Evolutionary conservation across 2,797 vertebrate genomes (phyloP), one percentile per base, ranked within the genome.

Genomic region (Rhyacichthys aspro): DNA sequence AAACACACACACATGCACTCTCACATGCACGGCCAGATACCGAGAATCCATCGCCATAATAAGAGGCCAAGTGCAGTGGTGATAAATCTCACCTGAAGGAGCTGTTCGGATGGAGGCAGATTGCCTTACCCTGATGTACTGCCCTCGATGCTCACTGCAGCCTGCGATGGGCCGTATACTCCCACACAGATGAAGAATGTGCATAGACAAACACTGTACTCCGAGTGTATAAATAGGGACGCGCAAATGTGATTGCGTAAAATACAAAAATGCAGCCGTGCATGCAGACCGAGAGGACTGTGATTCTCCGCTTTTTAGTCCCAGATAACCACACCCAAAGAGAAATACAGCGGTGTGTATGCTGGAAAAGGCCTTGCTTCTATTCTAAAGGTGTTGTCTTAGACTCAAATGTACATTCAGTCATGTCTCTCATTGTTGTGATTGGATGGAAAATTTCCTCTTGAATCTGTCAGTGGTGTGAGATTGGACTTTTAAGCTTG

Each of bases 51-150:
- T 91, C 81, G 85, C 84, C 77, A 80, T 92, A 92, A 92, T 92
- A 92, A 93, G 86, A 85, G 87, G 79, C 81, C 87, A 90, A 90
- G 86, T 91, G 88, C 88, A 92, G 86, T 83, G 88, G 87, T 86
- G 82, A 92, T 93, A 92, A 92, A 92, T 92, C 90, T 91, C 88
- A 85, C 88, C 87, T 90, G 90, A 90, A 89, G 87, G 88, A 90
- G 85, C 85, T 80, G 85, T 89, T 91, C 83, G 63, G 34, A 18
- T 37, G 49, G 79, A 86, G 76, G 86, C 72, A 86, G 88, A 91
- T 88, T 88, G 84, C 87, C 86, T 86, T 83, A 82, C 87, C 63
- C 86, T 87, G 88, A 89, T 89, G 87, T 88, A 90, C 76, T 87
- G 84, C 79, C 86, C 78, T 71, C 72, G 76, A 86, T 83, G 82